A percentile compares a stretch with the other conserved stretches of the same genome.
Evolutionary conservation across 2,797 vertebrate genomes (phyloP).

Genomic region (Gadopsis marmoratus): DNA sequence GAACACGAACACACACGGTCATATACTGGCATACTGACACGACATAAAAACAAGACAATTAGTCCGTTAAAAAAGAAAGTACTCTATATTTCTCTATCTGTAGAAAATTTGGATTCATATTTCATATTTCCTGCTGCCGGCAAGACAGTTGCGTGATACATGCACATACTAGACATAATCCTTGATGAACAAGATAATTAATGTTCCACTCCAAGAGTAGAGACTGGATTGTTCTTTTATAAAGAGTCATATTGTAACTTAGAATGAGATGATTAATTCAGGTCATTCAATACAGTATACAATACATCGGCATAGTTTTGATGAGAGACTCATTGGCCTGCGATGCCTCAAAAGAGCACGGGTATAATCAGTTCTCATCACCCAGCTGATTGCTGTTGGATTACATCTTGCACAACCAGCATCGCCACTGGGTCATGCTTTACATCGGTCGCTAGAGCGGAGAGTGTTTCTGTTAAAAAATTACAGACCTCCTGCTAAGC

Average conservation of each 20-base stretch:
- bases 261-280: neutral
- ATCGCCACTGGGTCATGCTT: neutral
- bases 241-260: neutral
- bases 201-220: neutral
- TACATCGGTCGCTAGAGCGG: neutral
- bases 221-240: neutral
- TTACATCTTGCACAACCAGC: neutral
- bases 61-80: neutral
- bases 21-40: neutral
- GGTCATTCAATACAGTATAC: neutral
- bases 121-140: slow-evolving; percentile 13
- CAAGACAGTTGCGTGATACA: neutral
- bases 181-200: neutral
- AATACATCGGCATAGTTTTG: neutral
- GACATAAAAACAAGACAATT: neutral
- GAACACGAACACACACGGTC: neutral
- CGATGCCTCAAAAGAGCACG: neutral
- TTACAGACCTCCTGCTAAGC: slow-evolving; percentile 10
- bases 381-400: neutral
- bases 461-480: slow-evolving; percentile 6
- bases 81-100: neutral
- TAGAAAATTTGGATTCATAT: slow-evolving; percentile 10
- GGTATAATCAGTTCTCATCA: neutral
- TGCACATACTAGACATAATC: neutral
- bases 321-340: neutral